These are phyloP conservation scores for Lathronympha strigana DNA, from an alignment of 2,888 invertebrate species.

Conservation along the genomic window DNA sequence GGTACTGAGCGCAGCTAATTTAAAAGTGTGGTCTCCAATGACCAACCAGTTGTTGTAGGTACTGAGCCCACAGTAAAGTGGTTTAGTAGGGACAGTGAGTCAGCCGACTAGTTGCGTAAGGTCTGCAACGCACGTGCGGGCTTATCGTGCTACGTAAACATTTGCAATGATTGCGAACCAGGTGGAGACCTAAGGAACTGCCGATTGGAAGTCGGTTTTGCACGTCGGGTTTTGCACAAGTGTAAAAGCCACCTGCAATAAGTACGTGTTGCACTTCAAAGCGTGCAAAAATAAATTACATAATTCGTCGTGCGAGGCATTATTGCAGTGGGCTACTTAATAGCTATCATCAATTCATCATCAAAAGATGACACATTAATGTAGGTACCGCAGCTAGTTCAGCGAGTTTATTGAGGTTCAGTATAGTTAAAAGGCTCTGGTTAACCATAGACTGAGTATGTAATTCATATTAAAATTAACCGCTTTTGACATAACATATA, in stretches of 20 bases:
- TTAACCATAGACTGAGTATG: too few relatives aligned
- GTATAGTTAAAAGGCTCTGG: too few relatives aligned
- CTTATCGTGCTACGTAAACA: conserved; percentile 48
- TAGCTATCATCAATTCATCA: too few relatives aligned
- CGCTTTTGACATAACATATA: too few relatives aligned
- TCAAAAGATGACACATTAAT: too few relatives aligned
- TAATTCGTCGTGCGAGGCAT: too few relatives aligned
- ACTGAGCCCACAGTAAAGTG: neutral
- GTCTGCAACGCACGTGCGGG: conserved; percentile 47
- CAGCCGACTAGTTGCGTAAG: conserved; percentile 41
- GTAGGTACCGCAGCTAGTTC: too few relatives aligned
- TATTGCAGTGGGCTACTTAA: too few relatives aligned
- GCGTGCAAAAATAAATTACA: too few relatives aligned
- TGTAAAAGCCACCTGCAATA: neutral
- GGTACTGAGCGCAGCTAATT: neutral
- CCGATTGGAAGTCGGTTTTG: neutral
- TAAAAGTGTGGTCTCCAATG: neutral
- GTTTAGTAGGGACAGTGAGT: conserved; percentile 7
- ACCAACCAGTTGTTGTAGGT: neutral
- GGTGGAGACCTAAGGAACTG: conserved; percentile 13
- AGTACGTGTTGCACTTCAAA: neutral
- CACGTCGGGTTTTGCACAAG: neutral
- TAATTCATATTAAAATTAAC: too few relatives aligned
- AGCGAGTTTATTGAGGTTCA: too few relatives aligned
- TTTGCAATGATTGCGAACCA: conserved; percentile 20